A percentile compares a stretch with the other conserved stretches of the same genome.
These are phyloP conservation scores for Drosophila emarginata DNA, from an alignment of 2,888 invertebrate species.

Conservation along the genomic window DNA sequence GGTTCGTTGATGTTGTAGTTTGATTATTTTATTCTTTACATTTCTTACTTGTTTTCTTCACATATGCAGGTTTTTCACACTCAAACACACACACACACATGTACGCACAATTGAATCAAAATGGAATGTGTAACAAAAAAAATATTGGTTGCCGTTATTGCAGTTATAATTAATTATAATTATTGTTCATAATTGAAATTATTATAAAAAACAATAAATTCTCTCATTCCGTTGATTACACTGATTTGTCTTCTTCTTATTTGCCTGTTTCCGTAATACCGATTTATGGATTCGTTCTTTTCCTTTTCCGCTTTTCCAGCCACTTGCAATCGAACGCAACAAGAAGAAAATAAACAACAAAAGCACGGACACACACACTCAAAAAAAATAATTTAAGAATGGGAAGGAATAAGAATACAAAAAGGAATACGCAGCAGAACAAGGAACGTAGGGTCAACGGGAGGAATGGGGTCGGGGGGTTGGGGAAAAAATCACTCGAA, in stretches of 20 bases:
- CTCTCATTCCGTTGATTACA: background rate
- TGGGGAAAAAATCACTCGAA: constrained; percentile 3
- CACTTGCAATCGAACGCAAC: constrained; percentile 1
- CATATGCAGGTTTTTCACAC: constrained; percentile 63
- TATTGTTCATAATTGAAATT: constrained; percentile 24
- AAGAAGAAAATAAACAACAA: constrained; percentile 14
- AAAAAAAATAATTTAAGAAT: background rate
- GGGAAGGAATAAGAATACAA: background rate
- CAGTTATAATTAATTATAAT: constrained; percentile 18
- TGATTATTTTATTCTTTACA: constrained; percentile 15
- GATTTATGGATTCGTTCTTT: background rate
- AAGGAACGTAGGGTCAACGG: background rate
- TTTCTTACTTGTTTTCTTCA: constrained; percentile 29
- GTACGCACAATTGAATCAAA: constrained; percentile 51
- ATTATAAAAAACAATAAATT: background rate
- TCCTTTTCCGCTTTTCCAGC: constrained; percentile 10
- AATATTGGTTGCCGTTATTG: constrained; percentile 34
- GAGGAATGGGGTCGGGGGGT: background rate
- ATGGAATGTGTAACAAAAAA: constrained; percentile 59
- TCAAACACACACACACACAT: constrained; percentile 43
- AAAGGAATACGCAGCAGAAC: background rate
- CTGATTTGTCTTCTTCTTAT: background rate
- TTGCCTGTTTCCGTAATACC: background rate
- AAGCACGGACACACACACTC: constrained; percentile 2
- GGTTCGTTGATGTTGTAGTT: constrained; percentile 21